A percentile compares a stretch with the other conserved stretches of the same genome.
These are phyloP conservation scores for Ibidorhyncha struthersii DNA, from an alignment of 2,113 vertebrate genomes.

Conservation along the genomic window DNA sequence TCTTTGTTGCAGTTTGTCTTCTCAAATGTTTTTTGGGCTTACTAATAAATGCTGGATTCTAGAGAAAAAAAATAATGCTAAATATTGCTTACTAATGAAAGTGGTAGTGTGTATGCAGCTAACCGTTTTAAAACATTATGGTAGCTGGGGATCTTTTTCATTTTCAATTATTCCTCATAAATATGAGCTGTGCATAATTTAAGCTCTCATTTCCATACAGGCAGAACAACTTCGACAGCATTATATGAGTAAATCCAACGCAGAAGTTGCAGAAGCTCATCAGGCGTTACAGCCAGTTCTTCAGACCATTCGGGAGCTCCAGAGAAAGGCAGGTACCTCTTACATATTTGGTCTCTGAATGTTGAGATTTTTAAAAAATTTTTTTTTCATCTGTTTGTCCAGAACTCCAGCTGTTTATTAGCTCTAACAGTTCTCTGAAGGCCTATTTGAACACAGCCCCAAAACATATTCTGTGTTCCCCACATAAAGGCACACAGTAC, in stretches of 20 bases:
- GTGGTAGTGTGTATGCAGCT: background rate
- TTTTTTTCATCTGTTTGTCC: background rate
- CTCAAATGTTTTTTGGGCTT: background rate
- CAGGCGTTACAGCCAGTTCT: slow-evolving; percentile 90
- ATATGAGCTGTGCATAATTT: background rate
- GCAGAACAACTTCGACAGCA: slow-evolving; percentile 92
- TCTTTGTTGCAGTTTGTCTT: background rate
- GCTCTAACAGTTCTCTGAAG: background rate
- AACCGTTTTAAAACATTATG: background rate
- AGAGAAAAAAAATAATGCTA: background rate
- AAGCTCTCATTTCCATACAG: slow-evolving; percentile 60
- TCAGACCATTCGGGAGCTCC: slow-evolving; percentile 90
- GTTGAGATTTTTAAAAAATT: background rate
- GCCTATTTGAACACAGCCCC: background rate
- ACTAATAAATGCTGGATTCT: background rate
- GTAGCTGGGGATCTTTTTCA: background rate
- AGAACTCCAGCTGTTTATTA: background rate
- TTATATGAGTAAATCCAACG: slow-evolving; percentile 97
- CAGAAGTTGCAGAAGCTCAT: slow-evolving; percentile 87
- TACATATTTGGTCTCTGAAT: background rate
- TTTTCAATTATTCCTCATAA: background rate
- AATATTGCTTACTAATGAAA: background rate
- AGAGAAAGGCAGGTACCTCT: slow-evolving; percentile 82
- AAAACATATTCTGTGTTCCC: background rate
- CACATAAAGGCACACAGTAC: background rate